phyloP scores from a whole-genome alignment of 2,113 vertebrate species.

The Mirounga angustirostris region DNA sequence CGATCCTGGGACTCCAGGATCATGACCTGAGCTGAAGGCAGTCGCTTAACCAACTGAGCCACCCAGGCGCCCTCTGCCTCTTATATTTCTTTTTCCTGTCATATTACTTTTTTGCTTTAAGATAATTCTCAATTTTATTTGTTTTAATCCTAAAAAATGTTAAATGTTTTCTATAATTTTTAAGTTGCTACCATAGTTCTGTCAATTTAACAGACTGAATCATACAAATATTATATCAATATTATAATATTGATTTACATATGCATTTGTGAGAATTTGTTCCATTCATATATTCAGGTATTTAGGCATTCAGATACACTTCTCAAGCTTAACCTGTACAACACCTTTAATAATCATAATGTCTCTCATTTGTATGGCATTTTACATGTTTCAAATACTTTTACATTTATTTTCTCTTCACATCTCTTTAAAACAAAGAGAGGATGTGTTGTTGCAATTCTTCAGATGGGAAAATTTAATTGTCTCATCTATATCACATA shows the following conservation, averaged over 20 bases:
- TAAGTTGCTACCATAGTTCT: not conserved
- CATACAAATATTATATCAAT: not conserved
- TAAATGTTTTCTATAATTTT: slow-evolving; percentile 18
- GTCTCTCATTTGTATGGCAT: not conserved
- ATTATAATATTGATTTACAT: not conserved
- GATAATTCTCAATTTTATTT: slow-evolving; percentile 10
- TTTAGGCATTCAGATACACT: not conserved
- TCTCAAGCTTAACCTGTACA: not conserved
- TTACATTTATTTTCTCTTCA: slow-evolving; percentile 20
- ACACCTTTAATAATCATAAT: not conserved
- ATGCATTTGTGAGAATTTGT: not conserved
- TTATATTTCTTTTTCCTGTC: not conserved
- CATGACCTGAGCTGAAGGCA: too few species aligned
- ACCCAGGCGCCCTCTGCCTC: not conserved
- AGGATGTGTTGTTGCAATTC: not conserved
- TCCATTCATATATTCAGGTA: not conserved
- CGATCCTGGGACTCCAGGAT: too few species aligned
- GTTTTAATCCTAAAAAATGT: slow-evolving; percentile 9
- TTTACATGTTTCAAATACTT: not conserved
- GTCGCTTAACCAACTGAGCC: too few species aligned
- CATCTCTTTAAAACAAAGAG: not conserved
- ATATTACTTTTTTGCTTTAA: slow-evolving; percentile 1
- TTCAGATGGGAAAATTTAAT: not conserved
- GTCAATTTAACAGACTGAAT: not conserved
- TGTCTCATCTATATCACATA: not conserved